Conservation (phyloP, 1,140 invertebrate genomes). For the Drosophila simulans region DNA sequence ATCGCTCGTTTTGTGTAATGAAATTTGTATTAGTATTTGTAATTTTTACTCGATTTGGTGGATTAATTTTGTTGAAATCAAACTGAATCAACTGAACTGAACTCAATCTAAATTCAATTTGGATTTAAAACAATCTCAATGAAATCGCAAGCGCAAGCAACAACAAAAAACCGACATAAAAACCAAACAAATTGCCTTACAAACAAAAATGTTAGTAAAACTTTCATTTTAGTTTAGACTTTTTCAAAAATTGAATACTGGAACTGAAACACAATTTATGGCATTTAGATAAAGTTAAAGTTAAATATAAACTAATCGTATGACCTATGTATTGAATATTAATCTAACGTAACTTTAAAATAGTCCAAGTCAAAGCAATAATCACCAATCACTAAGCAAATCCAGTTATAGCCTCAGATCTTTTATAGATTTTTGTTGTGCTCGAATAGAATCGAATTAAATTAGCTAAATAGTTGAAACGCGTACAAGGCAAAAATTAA, state of each 20-base stretch:
- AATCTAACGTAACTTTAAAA: slow-evolving; percentile 30
- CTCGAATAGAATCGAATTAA: slow-evolving; percentile 35
- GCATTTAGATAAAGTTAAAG: slow-evolving; percentile 53
- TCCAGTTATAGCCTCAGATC: slow-evolving; percentile 48
- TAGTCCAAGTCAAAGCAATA: slow-evolving; percentile 61
- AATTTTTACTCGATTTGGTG: slow-evolving; percentile 64
- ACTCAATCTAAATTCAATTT: slow-evolving; percentile 79
- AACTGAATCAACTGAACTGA: slow-evolving; percentile 67
- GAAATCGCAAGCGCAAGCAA: slow-evolving; percentile 44
- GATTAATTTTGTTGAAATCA: slow-evolving; percentile 64
- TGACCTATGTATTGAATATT: slow-evolving; percentile 21
- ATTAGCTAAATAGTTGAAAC: slow-evolving; percentile 48
- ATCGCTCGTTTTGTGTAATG: slow-evolving; percentile 33
- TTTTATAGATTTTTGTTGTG: slow-evolving; percentile 26
- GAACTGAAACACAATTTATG: slow-evolving; percentile 60
- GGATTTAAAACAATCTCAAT: slow-evolving; percentile 76
- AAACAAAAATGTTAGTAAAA: slow-evolving; percentile 82
- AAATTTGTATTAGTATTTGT: slow-evolving; percentile 47
- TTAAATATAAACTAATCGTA: slow-evolving; percentile 37
- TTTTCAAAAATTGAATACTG: slow-evolving; percentile 52
- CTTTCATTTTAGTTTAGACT: slow-evolving; percentile 75
- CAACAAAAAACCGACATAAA: slow-evolving; percentile 25
- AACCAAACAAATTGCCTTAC: slow-evolving; percentile 76
- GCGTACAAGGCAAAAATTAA: slow-evolving; percentile 49
- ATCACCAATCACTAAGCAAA: slow-evolving; percentile 42